These are phyloP conservation scores for Ovis canadensis DNA, from an alignment of 2,113 vertebrate species.

Conservation along the genomic window DNA sequence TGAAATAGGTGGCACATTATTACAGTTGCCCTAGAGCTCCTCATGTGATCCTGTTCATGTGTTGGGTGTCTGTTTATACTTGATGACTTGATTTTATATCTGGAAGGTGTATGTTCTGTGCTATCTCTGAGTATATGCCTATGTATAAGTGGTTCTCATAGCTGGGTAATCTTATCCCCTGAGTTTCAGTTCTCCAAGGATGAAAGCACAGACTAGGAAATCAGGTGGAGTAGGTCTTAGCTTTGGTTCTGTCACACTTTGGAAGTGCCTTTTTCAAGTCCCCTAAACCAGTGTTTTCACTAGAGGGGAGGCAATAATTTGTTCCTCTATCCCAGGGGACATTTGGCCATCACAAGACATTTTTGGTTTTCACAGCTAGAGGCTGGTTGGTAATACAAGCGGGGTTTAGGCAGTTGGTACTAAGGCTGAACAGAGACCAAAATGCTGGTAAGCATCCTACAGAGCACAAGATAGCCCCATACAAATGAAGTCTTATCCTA, in stretches of 20 bases:
- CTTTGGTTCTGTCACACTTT: slow-evolving; percentile 15
- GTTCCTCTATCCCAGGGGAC: neutral
- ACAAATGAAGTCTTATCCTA: neutral
- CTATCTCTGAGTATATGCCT: neutral
- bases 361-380: neutral
- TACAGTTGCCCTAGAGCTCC: neutral
- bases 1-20: neutral
- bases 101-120: neutral
- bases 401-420: neutral
- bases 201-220: neutral
- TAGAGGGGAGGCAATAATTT: neutral
- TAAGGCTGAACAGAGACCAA: neutral
- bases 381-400: fast-evolving
- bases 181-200: neutral
- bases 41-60: neutral
- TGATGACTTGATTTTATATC: neutral
- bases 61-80: neutral
- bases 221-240: neutral
- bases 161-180: neutral
- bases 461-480: neutral
- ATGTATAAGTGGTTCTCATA: neutral
- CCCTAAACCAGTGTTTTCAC: neutral
- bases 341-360: neutral
- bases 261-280: neutral
- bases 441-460: neutral